Percentiles rank a stretch among this genome's conserved stretches.
Conservation (phyloP, 2,113 vertebrate species). For the Ciconia boyciana region DNA sequence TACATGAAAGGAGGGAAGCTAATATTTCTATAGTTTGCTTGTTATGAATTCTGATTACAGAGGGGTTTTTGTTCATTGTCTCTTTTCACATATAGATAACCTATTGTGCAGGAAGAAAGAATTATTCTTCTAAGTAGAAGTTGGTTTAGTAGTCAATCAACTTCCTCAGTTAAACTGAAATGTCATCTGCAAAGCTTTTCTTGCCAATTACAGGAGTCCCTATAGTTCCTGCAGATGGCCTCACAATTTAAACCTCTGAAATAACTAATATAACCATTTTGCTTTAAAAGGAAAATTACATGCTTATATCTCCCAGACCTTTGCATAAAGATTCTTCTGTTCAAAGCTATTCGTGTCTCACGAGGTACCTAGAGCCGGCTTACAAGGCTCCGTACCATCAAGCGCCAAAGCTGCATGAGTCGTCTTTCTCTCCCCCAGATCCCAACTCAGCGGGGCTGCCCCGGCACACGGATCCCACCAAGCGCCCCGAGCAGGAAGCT, state of each 20-base stretch:
- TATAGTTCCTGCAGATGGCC: slow-evolving; percentile 80
- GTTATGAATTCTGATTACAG: slow-evolving; percentile 59
- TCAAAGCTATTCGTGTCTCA: slow-evolving; percentile 60
- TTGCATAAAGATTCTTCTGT: slow-evolving; percentile 69
- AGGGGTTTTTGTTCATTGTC: slow-evolving; percentile 64
- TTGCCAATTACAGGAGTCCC: slow-evolving; percentile 75
- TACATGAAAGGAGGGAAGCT: slow-evolving; percentile 60
- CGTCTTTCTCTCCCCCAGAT: slow-evolving; percentile 76
- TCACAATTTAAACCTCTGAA: slow-evolving; percentile 71
- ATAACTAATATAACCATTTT: slow-evolving; percentile 67
- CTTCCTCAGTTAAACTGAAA: slow-evolving; percentile 78
- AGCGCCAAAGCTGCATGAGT: slow-evolving; percentile 45
- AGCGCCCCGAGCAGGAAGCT: slow-evolving; percentile 80
- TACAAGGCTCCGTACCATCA: slow-evolving; percentile 2
- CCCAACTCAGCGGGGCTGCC: slow-evolving; percentile 83
- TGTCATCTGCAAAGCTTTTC: slow-evolving; percentile 81
- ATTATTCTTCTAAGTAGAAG: slow-evolving; percentile 73
- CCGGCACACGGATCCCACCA: slow-evolving; percentile 85
- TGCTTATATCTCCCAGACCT: slow-evolving; percentile 55
- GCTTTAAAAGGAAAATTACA: slow-evolving; percentile 65
- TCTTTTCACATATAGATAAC: slow-evolving; percentile 69
- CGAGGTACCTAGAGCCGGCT: slow-evolving; percentile 13
- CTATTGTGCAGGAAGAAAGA: slow-evolving; percentile 70
- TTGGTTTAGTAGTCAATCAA: slow-evolving; percentile 75
- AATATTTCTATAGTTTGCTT: slow-evolving; percentile 62